These are phyloP conservation scores for Poeciliopsis turrubarensis DNA, from an alignment of 2,113 vertebrate genomes.

Conservation along the genomic window DNA sequence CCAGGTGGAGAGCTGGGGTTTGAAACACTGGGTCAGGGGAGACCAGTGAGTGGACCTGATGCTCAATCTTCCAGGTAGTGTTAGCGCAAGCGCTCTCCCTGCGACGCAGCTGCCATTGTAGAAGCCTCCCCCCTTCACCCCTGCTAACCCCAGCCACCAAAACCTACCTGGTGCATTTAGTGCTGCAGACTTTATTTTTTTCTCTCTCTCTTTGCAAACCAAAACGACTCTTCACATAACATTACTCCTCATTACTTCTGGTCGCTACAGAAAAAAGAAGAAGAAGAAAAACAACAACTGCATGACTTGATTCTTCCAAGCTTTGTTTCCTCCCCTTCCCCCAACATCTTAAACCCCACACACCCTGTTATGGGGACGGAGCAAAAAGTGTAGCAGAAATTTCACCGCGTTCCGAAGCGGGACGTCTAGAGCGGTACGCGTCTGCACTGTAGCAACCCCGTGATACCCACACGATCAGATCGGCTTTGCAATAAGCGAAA, in stretches of 20 bases:
- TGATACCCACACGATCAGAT: constrained; percentile 61
- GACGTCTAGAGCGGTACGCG: constrained; percentile 63
- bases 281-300: constrained; percentile 15
- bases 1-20: constrained; percentile 48
- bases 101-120: constrained; percentile 55
- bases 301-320: constrained; percentile 61
- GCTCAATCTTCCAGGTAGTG: constrained; percentile 45
- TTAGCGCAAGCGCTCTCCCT: constrained; percentile 37
- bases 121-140: constrained; percentile 34
- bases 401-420: constrained; percentile 33
- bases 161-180: background rate
- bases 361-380: constrained; percentile 16
- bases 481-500: constrained; percentile 72
- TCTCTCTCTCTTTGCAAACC: constrained; percentile 37
- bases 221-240: constrained; percentile 38
- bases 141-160: no score
- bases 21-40: constrained; percentile 37
- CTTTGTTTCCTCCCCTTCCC: background rate
- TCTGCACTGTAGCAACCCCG: constrained; percentile 66
- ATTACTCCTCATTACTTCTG: constrained; percentile 42
- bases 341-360: no score
- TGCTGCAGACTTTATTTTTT: constrained; percentile 44
- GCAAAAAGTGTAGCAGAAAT: constrained; percentile 69
- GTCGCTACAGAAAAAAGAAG: constrained; percentile 22
- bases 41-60: constrained; percentile 39